Percentiles rank a stretch among this genome's conserved stretches.
These are phyloP conservation scores for Synanceia verrucosa DNA, from an alignment of 2,797 vertebrate genomes.

Conservation along the genomic window DNA sequence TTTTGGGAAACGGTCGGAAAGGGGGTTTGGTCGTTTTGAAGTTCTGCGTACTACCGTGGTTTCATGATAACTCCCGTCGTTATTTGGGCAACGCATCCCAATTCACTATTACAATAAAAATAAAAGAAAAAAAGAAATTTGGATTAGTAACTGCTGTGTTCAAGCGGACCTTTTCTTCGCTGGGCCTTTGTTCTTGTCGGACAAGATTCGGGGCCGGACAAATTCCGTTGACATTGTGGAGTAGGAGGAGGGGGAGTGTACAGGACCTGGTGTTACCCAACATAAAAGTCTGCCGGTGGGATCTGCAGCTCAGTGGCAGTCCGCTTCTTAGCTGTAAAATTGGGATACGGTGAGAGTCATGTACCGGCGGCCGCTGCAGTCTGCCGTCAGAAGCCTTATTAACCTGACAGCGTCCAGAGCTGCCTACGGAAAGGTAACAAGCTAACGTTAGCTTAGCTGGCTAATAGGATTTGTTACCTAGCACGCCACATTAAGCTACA, in stretches of 20 bases:
- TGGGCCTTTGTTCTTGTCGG: constrained; percentile 46
- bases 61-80: too few species aligned
- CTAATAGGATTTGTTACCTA: constrained; percentile 14
- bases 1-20: too few species aligned
- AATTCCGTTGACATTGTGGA: constrained; percentile 81
- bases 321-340: constrained; percentile 39
- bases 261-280: constrained; percentile 60
- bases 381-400: constrained; percentile 56
- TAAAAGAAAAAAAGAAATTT: neutral
- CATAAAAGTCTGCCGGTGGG: constrained; percentile 17
- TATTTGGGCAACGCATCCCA: too few species aligned
- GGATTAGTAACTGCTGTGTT: neutral
- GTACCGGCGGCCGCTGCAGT: constrained; percentile 81
- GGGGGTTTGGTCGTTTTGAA: too few species aligned
- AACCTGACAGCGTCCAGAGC: constrained; percentile 56
- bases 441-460: constrained; percentile 43
- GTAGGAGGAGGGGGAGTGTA: constrained; percentile 45
- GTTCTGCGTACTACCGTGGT: too few species aligned
- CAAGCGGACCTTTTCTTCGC: constrained; percentile 16
- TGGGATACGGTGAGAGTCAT: constrained; percentile 65
- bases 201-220: constrained; percentile 45
- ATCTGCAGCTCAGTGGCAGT: constrained; percentile 22
- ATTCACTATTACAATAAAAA: too few species aligned
- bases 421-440: constrained; percentile 72
- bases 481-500: neutral